Evolutionary conservation across 2,888 invertebrate species (phyloP), one percentile per base, ranked within the genome.

Genomic region (Zaprionus lineosus): DNA sequence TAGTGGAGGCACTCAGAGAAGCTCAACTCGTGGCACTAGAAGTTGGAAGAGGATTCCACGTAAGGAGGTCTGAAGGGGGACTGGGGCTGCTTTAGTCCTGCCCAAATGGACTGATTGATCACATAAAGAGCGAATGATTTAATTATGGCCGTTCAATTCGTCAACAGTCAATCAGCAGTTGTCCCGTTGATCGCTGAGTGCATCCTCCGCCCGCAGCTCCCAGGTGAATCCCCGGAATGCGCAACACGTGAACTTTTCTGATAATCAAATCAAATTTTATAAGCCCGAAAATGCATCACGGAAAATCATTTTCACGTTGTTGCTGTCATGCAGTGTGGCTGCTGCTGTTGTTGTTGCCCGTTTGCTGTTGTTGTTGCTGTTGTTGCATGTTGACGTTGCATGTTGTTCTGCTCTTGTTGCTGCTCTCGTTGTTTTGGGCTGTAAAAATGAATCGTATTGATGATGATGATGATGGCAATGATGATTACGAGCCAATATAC

Each of bases 211-310:
- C 5, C 33, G 14, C 39, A 33, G 40, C 16, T 28, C 3, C 33
- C 5, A 47, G n/a, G n/a, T 33, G 12, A 18, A n/a, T 44, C 3
- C 18, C 37, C 31, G 15, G 16, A 57, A 33, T 52, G 67, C 53
- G 63, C 73, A 74, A 71, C 71, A 74, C 53, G 67, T 67, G 56
- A 52, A 55, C 58, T 62, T 75, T 62, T 57, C 50, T 60, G 63
- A 75, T 75, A 74, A 72, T 67, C 67, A 67, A 74, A 74, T 71
- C 56, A 74, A 73, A 75, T 62, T 71, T 55, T 16, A 58, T 56
- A 39, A 57, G 41, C 40, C 47, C 46, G 70, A 58, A 74, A 64
- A 70, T 56, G 34, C 50, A 46, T 60, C 48, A 39, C 33, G 33
- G 33, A 61, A 60, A 39, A 31, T 1, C 53, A 61, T 63, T 62